phyloP scores from a whole-genome alignment of 2,888 invertebrate genomes.

The Dryobotodes eremita region DNA sequence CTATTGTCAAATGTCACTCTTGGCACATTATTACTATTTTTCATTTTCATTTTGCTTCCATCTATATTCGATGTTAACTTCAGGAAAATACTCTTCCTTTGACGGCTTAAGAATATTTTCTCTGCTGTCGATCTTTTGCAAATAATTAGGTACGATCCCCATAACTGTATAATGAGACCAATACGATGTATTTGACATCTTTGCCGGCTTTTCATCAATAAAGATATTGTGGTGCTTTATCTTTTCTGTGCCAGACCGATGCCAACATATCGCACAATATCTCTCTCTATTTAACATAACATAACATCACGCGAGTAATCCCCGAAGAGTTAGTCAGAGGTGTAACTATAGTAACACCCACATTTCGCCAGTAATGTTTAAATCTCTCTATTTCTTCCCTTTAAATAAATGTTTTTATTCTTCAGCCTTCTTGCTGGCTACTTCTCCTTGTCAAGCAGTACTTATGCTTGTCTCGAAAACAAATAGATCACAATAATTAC shows the following conservation, averaged over 20 bases:
- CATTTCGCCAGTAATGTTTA: background rate
- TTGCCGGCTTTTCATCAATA: background rate
- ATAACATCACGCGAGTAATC: background rate
- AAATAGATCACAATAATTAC: background rate
- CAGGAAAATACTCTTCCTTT: background rate
- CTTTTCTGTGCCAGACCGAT: background rate
- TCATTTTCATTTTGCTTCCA: background rate
- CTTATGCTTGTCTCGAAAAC: background rate
- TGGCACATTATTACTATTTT: background rate
- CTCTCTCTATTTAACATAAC: background rate
- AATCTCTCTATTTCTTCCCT: background rate
- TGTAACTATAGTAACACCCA: background rate
- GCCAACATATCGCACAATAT: background rate
- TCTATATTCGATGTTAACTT: background rate
- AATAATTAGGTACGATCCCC: background rate
- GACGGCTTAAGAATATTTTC: background rate
- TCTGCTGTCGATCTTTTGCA: background rate
- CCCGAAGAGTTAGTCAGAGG: background rate
- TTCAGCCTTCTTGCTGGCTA: background rate
- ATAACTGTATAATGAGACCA: slow-evolving; percentile 2
- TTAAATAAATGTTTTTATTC: background rate
- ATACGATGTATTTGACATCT: background rate
- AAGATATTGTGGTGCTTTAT: too few species aligned
- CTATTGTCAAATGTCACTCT: background rate
- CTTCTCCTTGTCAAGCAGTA: background rate